A percentile compares a stretch with the other conserved stretches of the same genome.
phyloP scores from a whole-genome alignment of 2,797 vertebrate genomes.

The Dicrostonyx torquatus region DNA sequence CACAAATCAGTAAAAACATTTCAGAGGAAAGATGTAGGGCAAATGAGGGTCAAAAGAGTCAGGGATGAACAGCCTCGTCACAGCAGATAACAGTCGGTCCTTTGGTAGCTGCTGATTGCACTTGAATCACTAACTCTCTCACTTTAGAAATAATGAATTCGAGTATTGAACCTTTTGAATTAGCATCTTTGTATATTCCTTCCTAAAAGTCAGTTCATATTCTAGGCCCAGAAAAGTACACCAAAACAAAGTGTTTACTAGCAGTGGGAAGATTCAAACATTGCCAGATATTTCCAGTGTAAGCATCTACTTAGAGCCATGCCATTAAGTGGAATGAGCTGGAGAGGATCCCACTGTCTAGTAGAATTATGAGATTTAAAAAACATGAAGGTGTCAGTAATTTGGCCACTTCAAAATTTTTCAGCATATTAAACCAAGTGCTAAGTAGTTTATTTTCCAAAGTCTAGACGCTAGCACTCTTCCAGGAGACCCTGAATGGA shows the following conservation, averaged over 20 bases:
- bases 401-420: constrained; percentile 52
- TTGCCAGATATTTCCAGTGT: constrained; percentile 33
- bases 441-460: constrained; percentile 69
- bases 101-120: constrained; percentile 7
- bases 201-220: constrained; percentile 30
- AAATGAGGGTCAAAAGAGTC: not conserved
- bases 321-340: not conserved
- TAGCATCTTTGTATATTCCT: constrained; percentile 22
- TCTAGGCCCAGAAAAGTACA: constrained; percentile 45
- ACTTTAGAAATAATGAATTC: constrained; percentile 58
- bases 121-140: constrained; percentile 4
- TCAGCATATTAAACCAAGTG: constrained; percentile 60
- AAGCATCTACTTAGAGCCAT: not conserved
- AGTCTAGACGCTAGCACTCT: constrained; percentile 58
- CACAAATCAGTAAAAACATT: constrained; percentile 32
- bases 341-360: not conserved
- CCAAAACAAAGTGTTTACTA: constrained; percentile 57
- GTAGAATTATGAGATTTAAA: constrained; percentile 39
- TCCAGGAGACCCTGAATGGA: constrained; percentile 31
- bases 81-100: not conserved
- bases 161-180: constrained; percentile 23
- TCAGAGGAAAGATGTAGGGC: not conserved
- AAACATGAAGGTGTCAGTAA: constrained; percentile 23
- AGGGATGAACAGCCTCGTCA: not conserved
- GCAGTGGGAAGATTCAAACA: constrained; percentile 43